These are phyloP conservation scores for Aviceda subcristata DNA, from an alignment of 2,113 vertebrate genomes.

Conservation along the genomic window DNA sequence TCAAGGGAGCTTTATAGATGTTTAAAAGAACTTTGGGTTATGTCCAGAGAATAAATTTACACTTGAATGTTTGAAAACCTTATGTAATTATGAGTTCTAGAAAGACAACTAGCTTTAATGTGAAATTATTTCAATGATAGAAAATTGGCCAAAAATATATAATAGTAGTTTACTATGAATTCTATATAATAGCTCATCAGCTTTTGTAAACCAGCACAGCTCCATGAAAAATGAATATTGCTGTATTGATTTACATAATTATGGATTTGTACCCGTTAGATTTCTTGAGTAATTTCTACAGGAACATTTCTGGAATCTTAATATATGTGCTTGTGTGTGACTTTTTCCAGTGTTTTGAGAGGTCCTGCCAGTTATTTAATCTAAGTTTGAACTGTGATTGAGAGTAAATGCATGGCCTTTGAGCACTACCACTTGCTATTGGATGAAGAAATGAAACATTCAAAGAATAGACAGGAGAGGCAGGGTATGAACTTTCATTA, in stretches of 20 bases:
- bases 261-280: neutral
- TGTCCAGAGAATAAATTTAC: neutral
- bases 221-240: neutral
- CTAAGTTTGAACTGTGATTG: neutral
- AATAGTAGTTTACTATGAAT: neutral
- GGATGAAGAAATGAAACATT: neutral
- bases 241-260: neutral
- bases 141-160: neutral
- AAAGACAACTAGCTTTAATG: neutral
- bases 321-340: neutral
- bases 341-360: neutral
- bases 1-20: neutral
- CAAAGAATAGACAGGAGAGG: neutral
- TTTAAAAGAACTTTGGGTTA: neutral
- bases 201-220: neutral
- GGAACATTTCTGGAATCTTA: neutral
- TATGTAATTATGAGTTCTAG: neutral
- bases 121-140: neutral
- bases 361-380: neutral
- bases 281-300: neutral
- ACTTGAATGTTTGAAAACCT: neutral
- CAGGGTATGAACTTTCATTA: neutral
- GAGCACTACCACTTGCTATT: neutral
- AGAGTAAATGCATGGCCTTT: neutral
- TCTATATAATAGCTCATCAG: neutral